Evolutionary conservation across 2,797 vertebrate genomes (phyloP).

Genomic region (Rhinoraja longicauda): DNA sequence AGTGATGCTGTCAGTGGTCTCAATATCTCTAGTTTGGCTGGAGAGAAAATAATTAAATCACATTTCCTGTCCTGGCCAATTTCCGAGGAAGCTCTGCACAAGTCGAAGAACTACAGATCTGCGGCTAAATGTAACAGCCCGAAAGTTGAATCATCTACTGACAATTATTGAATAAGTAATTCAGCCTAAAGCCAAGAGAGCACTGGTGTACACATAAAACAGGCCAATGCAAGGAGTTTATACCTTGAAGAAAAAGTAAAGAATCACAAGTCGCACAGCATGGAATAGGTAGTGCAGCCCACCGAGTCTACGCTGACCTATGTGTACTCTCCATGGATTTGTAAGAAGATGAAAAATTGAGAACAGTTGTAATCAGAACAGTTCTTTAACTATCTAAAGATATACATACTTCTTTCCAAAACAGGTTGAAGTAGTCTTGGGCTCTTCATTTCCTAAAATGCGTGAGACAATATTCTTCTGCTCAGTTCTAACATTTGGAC

Average conservation of each 20-base stretch:
- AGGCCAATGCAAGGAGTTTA: too few relatives aligned
- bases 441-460: neutral
- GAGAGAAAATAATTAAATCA: neutral
- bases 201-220: neutral
- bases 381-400: neutral
- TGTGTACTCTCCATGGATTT: too few relatives aligned
- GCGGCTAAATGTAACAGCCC: neutral
- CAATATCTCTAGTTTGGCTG: neutral
- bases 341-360: too few relatives aligned
- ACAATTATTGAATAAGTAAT: neutral
- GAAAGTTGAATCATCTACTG: neutral
- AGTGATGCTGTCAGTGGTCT: neutral
- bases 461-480: neutral
- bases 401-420: constrained; percentile 4
- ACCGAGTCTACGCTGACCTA: too few relatives aligned
- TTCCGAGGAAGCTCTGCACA: neutral
- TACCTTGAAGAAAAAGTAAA: neutral
- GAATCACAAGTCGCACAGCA: neutral
- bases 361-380: too few relatives aligned
- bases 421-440: neutral
- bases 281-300: too few relatives aligned
- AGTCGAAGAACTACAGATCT: too few relatives aligned
- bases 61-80: neutral
- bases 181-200: neutral
- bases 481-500: neutral